These are phyloP conservation scores for Cynocephalus volans DNA, from an alignment of 2,113 vertebrate genomes.

Conservation along the genomic window DNA sequence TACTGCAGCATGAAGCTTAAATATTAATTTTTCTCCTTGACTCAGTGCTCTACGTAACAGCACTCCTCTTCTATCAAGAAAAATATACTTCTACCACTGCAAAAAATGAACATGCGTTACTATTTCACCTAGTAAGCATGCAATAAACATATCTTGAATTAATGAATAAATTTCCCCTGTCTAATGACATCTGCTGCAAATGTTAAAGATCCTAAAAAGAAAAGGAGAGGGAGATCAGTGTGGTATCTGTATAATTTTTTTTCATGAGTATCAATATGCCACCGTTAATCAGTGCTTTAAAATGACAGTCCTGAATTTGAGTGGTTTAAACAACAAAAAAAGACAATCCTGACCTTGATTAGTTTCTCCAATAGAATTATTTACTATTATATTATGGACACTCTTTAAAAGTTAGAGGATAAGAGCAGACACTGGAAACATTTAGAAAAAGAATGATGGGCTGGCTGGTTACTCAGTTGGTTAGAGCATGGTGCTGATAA, in stretches of 20 bases:
- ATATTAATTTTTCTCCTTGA: conserved; percentile 63
- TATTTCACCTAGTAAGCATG: conserved; percentile 65
- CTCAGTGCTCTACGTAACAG: conserved; percentile 4
- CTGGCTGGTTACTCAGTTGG: no score
- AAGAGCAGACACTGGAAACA: neutral
- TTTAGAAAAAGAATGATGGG: neutral
- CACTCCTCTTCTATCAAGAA: conserved; percentile 54
- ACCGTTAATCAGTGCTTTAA: conserved; percentile 49
- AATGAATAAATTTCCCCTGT: conserved; percentile 57
- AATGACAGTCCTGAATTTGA: neutral
- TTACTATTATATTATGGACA: neutral
- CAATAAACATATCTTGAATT: conserved; percentile 72
- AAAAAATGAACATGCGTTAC: conserved; percentile 65
- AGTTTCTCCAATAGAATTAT: conserved; percentile 2
- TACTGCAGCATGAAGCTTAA: neutral
- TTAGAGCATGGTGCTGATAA: no score
- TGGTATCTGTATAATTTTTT: conserved; percentile 1
- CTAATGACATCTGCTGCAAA: conserved; percentile 39
- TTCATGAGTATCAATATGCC: neutral
- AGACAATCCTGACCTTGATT: neutral
- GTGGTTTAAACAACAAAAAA: neutral
- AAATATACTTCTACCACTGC: conserved; percentile 45
- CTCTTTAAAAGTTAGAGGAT: neutral
- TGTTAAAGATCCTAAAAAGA: conserved; percentile 62
- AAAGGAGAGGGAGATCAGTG: neutral